phyloP scores from a whole-genome alignment of 2,797 vertebrate genomes.

The Zalophus californianus region DNA sequence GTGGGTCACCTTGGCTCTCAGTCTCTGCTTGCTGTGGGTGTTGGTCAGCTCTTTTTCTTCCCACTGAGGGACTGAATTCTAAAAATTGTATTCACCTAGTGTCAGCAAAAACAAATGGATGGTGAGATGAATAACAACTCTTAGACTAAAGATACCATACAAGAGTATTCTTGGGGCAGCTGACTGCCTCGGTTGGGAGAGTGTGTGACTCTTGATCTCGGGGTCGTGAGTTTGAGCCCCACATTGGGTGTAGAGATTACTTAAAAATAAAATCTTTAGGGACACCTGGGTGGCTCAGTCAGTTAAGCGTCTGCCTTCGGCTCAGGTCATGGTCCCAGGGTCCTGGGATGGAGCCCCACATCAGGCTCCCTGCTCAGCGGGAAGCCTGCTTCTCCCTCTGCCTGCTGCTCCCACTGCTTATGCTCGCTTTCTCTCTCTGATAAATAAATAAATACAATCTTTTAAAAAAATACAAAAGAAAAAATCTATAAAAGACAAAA shows the following conservation, averaged over 20 bases:
- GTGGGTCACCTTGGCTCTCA: background rate
- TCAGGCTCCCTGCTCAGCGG: background rate
- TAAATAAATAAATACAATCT: background rate
- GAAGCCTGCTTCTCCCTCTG: background rate
- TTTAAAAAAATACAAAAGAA: background rate
- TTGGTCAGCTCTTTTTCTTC: background rate
- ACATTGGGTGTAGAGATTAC: background rate
- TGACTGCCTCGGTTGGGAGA: background rate
- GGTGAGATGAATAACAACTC: background rate
- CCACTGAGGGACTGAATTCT: background rate
- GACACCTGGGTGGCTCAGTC: background rate
- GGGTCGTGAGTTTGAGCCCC: background rate
- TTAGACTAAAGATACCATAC: background rate
- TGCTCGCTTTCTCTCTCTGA: background rate
- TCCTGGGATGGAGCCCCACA: background rate
- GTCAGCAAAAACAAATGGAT: background rate
- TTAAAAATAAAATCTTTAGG: background rate
- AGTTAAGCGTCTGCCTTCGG: background rate
- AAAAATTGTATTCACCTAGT: background rate
- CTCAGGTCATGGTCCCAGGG: background rate
- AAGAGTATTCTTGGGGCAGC: background rate
- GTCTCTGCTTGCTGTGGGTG: background rate
- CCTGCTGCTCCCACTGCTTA: no score
- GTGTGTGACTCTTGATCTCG: background rate
- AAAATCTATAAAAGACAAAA: background rate